Conservation (phyloP, 2,888 invertebrate genomes). For the Nymphalis urticae region DNA sequence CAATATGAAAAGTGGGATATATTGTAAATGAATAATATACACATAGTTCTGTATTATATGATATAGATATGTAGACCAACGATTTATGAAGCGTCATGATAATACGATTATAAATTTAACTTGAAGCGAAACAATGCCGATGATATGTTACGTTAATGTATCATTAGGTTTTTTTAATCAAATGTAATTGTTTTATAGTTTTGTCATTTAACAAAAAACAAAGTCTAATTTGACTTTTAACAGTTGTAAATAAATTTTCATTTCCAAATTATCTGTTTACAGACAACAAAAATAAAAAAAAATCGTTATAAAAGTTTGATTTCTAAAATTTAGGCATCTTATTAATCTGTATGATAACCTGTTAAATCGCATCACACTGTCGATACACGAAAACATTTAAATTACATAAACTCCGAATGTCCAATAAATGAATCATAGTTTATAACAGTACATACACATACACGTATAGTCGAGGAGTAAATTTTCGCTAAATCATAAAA, state of each 20-base stretch:
- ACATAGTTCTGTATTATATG: neutral
- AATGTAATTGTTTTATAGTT: neutral
- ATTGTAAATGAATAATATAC: slow-evolving; percentile 2
- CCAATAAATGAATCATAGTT: slow-evolving; percentile 42
- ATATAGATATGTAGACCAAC: slow-evolving; percentile 50
- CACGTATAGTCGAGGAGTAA: slow-evolving; percentile 21
- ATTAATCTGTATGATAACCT: too few species aligned
- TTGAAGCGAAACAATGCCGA: slow-evolving; percentile 75
- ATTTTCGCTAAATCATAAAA: slow-evolving; percentile 27
- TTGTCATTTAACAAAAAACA: neutral
- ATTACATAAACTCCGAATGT: slow-evolving; percentile 38
- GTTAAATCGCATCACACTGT: neutral
- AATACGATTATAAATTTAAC: slow-evolving; percentile 47
- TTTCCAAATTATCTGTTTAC: too few species aligned
- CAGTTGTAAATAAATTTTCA: neutral
- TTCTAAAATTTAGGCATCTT: too few species aligned
- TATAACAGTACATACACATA: slow-evolving; percentile 28
- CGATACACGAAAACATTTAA: slow-evolving; percentile 27
- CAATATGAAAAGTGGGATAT: slow-evolving; percentile 1
- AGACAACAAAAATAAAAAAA: too few species aligned
- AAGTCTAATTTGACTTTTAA: neutral
- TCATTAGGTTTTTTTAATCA: slow-evolving; percentile 3
- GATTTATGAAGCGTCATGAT: slow-evolving; percentile 57
- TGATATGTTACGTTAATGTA: slow-evolving; percentile 69
- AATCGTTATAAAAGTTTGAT: too few species aligned